Base-by-base conservation (phyloP, 2,797 vertebrate genomes). In the Pangasius mekongensis region DNA sequence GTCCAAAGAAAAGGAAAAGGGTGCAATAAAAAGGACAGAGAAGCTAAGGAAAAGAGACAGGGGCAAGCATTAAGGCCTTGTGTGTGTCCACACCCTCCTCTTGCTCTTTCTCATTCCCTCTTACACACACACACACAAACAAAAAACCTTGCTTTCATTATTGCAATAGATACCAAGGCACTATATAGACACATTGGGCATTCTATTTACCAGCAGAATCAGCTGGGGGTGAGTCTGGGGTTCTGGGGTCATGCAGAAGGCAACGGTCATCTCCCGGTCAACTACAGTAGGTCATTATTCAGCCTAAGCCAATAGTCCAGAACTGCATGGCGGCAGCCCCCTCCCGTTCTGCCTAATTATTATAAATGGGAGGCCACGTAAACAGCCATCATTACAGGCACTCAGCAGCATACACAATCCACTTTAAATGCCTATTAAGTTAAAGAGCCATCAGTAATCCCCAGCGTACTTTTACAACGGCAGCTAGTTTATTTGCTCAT, bases 261-360 rank as follows among this genome's bases (percentile, higher is more conserved):
- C 98, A 98, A 96, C 97, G 97, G 98, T 98, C 98, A 98, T 93
- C 96, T 93, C 95, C 96, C 97, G 98, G 98, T 99, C 98, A 98
- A 95, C 97, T 97, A 97, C 97, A 97, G 97, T 97, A 95, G 95
- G 95, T 97, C 97, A 97, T 98, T 98, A 97, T 97, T 98, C 97
- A 97, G 96, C 95, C 96, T 96, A 94, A 97, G 96, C 97, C 98
- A 97, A 97, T 98, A 96, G 97, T 95, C 97, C 97, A 98, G 97
- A 98, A 98, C 97, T 89, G 90, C 93, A 84, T 64, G 73, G 97
- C 96, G 93, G 92, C 91, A 94, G 92, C 87, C 92, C 93, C 92
- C 95, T 91, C 98, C 97, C 97, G 97, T 98, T 97, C 96, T 96
- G 96, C 96, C 96, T 98, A 98, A 99, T 98, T 98, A 97, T 98